These are phyloP conservation scores for Pandemis corylana DNA, from an alignment of 2,888 invertebrate genomes.

Conservation along the genomic window DNA sequence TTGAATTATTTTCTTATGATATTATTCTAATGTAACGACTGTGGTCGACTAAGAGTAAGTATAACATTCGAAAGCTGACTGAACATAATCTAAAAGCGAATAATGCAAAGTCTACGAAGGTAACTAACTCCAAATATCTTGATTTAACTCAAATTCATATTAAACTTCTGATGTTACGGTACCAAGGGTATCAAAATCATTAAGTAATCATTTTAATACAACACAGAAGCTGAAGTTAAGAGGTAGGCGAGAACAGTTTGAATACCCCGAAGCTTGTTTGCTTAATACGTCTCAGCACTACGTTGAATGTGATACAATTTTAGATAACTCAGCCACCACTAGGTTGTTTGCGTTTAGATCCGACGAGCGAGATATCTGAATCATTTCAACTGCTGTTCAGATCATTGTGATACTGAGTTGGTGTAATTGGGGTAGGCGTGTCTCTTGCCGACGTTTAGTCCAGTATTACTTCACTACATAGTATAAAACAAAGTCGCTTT, in stretches of 20 bases:
- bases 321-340: slow-evolving; percentile 38
- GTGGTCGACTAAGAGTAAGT: too few species aligned
- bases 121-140: background rate
- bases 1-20: too few species aligned
- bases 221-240: slow-evolving; percentile 5
- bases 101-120: too few species aligned
- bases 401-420: slow-evolving; percentile 27
- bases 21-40: too few species aligned
- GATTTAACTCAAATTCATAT: background rate
- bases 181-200: slow-evolving; percentile 1
- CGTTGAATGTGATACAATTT: slow-evolving; percentile 39
- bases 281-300: slow-evolving; percentile 29
- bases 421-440: slow-evolving; percentile 13
- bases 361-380: slow-evolving; percentile 32
- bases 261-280: slow-evolving; percentile 13
- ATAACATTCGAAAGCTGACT: too few species aligned
- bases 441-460: background rate
- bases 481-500: too few species aligned
- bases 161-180: background rate
- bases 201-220: slow-evolving; percentile 22
- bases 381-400: slow-evolving; percentile 39
- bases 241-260: slow-evolving; percentile 17
- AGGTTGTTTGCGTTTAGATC: slow-evolving; percentile 39
- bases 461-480: too few species aligned
- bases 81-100: too few species aligned